These are phyloP conservation scores for Drosophila baimaii DNA, from an alignment of 1,140 invertebrate species.

Conservation along the genomic window DNA sequence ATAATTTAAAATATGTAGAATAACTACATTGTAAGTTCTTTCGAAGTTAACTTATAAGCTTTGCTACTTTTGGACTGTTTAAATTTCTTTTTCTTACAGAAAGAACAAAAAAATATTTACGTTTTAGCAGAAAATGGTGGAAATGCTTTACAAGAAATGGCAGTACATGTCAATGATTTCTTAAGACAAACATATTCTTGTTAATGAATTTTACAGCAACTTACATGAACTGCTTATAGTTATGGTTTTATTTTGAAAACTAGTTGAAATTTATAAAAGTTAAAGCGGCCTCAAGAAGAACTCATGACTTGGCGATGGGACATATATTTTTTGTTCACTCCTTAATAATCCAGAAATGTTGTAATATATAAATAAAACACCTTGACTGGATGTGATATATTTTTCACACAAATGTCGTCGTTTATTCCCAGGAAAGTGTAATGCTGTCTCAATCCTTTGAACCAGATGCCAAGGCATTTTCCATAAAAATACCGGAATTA, in stretches of 20 bases:
- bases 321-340: not conserved
- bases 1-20: too few relatives aligned
- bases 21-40: too few relatives aligned
- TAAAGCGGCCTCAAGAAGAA: not conserved
- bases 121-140: too few relatives aligned
- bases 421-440: not conserved
- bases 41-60: too few relatives aligned
- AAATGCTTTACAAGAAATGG: too few relatives aligned
- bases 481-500: constrained; percentile 23
- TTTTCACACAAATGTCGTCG: not conserved
- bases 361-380: not conserved
- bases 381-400: not conserved
- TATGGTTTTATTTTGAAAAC: not conserved
- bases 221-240: not conserved
- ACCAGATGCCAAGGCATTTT: constrained; percentile 3
- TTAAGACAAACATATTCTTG: too few relatives aligned
- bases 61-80: too few relatives aligned
- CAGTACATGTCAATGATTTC: too few relatives aligned
- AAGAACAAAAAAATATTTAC: too few relatives aligned
- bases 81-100: too few relatives aligned
- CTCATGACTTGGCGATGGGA: not conserved
- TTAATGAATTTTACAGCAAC: too few relatives aligned
- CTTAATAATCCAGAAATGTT: not conserved
- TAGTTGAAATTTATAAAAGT: not conserved
- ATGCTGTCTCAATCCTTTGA: constrained; percentile 2